A percentile compares a stretch with the other conserved stretches of the same genome.
Conservation (phyloP, 2,888 invertebrate species). For the Aporophyla lueneburgensis region DNA sequence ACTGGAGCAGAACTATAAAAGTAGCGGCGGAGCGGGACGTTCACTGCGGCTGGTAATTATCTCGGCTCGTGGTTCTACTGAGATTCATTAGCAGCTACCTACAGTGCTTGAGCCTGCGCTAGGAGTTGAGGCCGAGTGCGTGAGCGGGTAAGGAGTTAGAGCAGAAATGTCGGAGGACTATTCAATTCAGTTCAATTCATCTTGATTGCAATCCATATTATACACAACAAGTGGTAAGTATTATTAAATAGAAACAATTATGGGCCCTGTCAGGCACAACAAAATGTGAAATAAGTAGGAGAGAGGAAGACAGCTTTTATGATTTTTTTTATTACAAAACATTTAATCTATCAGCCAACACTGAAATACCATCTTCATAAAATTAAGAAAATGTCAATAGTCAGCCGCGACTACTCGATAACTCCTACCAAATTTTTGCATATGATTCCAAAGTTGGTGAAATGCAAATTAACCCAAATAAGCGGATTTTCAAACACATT, state of each 20-base stretch:
- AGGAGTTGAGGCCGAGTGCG: background rate
- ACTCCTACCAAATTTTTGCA: slow-evolving; percentile 7
- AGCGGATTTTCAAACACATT: background rate
- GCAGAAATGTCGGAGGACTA: background rate
- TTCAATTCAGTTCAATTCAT: no score
- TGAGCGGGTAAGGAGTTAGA: background rate
- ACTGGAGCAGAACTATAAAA: slow-evolving; percentile 30
- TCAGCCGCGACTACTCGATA: background rate
- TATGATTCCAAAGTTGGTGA: slow-evolving; percentile 4
- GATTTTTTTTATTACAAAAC: no score
- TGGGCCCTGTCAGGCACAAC: no score
- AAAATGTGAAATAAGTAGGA: no score
- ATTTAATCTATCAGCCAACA: background rate
- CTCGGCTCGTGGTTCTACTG: background rate
- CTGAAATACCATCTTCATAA: background rate
- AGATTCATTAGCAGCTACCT: slow-evolving; percentile 33
- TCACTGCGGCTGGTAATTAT: slow-evolving; percentile 43
- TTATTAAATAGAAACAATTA: no score
- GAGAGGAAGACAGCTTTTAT: no score
- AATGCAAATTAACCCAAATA: background rate
- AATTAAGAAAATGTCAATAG: background rate
- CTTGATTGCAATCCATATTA: no score
- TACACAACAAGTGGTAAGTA: no score
- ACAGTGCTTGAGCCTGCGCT: slow-evolving; percentile 18
- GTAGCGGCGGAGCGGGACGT: slow-evolving; percentile 8